A percentile compares a stretch with the other conserved stretches of the same genome.
phyloP scores from a whole-genome alignment of 2,113 vertebrate genomes.

The Charadrius vociferus region DNA sequence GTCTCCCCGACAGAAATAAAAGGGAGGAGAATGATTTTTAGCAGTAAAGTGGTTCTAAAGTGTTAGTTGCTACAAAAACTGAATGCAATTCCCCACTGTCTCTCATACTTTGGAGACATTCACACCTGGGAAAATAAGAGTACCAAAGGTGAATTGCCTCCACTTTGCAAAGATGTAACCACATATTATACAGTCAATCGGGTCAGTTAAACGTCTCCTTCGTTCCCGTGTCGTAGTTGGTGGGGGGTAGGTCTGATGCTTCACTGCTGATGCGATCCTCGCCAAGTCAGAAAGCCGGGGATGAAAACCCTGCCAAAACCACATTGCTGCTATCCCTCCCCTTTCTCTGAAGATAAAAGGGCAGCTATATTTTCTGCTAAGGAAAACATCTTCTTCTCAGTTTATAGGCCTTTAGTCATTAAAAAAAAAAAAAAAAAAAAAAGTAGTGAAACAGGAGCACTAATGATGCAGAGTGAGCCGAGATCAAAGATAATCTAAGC shows the following conservation, averaged over 20 bases:
- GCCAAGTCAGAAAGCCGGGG: background rate
- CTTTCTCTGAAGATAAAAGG: background rate
- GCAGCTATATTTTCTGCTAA: background rate
- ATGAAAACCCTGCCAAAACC: background rate
- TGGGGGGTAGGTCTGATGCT: background rate
- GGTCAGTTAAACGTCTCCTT: background rate
- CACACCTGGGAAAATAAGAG: background rate
- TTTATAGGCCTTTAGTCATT: background rate
- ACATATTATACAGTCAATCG: background rate
- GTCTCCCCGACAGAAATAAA: background rate
- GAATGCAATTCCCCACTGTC: background rate
- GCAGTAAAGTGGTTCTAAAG: background rate
- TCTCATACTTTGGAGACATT: background rate
- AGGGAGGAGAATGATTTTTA: background rate
- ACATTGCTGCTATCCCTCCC: background rate
- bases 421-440: background rate
- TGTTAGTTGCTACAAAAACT: background rate
- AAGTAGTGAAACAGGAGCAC: background rate
- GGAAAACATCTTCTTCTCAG: background rate
- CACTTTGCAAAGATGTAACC: background rate
- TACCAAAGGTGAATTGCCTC: background rate
- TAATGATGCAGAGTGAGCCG: background rate
- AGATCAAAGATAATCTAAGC: background rate
- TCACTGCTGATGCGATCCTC: accelerated
- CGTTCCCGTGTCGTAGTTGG: accelerated